Evolutionary conservation across 2,888 invertebrate species (phyloP).

Genomic region (Ganaspis brasiliensis): DNA sequence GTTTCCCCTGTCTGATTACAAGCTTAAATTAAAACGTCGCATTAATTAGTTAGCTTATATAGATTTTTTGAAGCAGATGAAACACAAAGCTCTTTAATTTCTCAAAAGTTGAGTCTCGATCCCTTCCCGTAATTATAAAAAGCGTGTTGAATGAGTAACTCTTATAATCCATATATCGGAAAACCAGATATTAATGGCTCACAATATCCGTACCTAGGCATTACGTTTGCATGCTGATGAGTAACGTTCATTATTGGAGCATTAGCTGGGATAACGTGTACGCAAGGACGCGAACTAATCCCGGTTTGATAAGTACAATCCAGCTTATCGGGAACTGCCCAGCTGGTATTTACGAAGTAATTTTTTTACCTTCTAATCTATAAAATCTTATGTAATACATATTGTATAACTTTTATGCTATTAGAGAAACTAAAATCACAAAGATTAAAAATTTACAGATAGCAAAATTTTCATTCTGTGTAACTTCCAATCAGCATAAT

Average conservation of each 20-base stretch:
- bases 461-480: too few relatives aligned
- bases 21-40: too few relatives aligned
- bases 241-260: conserved; percentile 72
- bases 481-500: too few relatives aligned
- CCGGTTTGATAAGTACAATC: conserved; percentile 73
- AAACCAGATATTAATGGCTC: conserved; percentile 62
- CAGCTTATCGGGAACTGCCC: conserved; percentile 60
- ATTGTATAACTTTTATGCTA: too few relatives aligned
- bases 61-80: neutral
- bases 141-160: conserved; percentile 57
- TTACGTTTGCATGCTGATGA: conserved; percentile 68
- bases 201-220: conserved; percentile 61
- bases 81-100: neutral
- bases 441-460: too few relatives aligned
- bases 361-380: neutral
- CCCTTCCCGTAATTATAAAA: conserved; percentile 21
- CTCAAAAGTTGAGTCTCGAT: conserved; percentile 10
- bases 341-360: conserved; percentile 36
- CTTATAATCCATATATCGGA: conserved; percentile 60
- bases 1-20: too few relatives aligned
- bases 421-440: too few relatives aligned
- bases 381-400: neutral
- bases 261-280: conserved; percentile 69
- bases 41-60: neutral
- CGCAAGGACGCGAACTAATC: conserved; percentile 72